Conservation (phyloP, 2,888 invertebrate genomes). For the Pristionchus maxplancki region DNA sequence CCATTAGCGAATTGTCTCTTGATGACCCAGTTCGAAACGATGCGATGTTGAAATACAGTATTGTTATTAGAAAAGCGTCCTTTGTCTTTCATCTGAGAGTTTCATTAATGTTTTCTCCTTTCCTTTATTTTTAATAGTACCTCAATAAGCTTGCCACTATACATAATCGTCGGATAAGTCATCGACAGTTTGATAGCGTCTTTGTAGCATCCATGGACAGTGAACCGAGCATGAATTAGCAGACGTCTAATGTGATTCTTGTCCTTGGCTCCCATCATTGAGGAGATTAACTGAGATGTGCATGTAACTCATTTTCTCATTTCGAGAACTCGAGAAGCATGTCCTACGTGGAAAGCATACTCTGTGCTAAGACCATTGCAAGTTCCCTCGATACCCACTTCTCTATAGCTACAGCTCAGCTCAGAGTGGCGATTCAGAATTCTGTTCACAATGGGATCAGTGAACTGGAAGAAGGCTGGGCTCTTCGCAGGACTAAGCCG, state of each 20-base stretch:
- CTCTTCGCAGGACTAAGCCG: too few species aligned
- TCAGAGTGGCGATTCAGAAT: too few species aligned
- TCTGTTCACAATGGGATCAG: too few species aligned
- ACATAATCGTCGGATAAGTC: not conserved
- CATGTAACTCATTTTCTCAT: too few species aligned
- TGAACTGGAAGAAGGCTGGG: too few species aligned
- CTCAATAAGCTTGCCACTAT: not conserved
- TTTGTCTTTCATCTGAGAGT: not conserved
- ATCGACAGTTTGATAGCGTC: not conserved
- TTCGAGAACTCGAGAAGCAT: too few species aligned
- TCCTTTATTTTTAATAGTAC: too few species aligned
- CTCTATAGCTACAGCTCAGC: too few species aligned
- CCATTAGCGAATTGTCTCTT: not conserved
- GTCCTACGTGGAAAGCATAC: too few species aligned
- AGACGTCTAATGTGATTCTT: not conserved
- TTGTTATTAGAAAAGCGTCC: not conserved
- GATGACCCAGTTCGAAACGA: not conserved
- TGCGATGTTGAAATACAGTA: not conserved
- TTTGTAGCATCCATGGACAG: not conserved
- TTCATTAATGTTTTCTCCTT: too few species aligned
- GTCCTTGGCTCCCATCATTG: not conserved
- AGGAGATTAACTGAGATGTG: not conserved
- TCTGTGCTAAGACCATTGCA: too few species aligned
- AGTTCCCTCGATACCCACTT: too few species aligned
- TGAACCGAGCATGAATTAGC: not conserved